These are phyloP conservation scores for Neopipo cinnamomea DNA, from an alignment of 2,113 vertebrate species.

Conservation along the genomic window DNA sequence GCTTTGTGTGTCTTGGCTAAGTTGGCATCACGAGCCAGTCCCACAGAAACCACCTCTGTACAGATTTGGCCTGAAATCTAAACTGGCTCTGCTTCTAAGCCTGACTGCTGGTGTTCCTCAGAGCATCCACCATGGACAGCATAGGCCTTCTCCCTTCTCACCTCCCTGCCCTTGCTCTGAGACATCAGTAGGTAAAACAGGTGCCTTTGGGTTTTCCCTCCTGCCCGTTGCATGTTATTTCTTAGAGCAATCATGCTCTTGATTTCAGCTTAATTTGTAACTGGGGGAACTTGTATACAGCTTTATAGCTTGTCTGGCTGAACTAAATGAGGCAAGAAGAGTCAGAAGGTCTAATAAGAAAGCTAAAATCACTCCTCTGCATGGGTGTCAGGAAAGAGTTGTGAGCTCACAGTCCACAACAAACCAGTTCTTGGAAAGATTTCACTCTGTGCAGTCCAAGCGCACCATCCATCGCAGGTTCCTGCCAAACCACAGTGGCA, in stretches of 20 bases:
- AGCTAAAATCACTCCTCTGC: neutral
- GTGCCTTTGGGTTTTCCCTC: neutral
- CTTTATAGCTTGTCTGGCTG: neutral
- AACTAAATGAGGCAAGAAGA: neutral
- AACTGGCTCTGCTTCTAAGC: neutral
- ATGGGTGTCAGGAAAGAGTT: too few relatives aligned
- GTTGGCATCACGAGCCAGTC: neutral
- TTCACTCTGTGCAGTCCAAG: neutral
- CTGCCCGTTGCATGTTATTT: neutral
- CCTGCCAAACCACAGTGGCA: neutral
- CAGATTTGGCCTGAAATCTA: neutral
- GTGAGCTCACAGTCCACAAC: neutral
- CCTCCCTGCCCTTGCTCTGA: neutral
- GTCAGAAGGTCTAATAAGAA: neutral
- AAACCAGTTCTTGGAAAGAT: neutral
- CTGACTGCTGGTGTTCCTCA: neutral
- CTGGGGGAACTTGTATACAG: too few relatives aligned
- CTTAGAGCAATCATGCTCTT: neutral
- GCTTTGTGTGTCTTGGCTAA: neutral
- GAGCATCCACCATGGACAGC: neutral
- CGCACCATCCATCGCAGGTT: neutral
- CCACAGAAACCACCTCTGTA: neutral
- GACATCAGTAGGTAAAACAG: neutral
- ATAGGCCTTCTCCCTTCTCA: neutral
- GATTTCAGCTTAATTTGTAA: neutral